Evolutionary conservation across 2,113 vertebrate species (phyloP).

Genomic region (Amazona vittata): DNA sequence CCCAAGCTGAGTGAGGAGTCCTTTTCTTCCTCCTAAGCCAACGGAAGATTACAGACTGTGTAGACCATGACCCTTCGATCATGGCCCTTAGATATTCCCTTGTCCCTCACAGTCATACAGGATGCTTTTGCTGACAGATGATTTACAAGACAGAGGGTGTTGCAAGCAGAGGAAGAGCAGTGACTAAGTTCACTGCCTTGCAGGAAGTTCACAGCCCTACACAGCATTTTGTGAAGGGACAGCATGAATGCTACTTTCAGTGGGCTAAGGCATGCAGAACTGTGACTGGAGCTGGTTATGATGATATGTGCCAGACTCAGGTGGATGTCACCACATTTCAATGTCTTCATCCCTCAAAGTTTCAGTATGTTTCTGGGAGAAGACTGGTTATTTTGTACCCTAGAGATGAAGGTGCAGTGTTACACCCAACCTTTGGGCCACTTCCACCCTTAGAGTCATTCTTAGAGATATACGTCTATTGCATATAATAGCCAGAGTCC

Average conservation of each 20-base stretch:
- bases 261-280: not conserved
- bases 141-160: not conserved
- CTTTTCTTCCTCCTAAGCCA: not conserved
- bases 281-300: not conserved
- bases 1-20: slow-evolving; percentile 10
- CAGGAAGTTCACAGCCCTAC: not conserved
- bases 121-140: slow-evolving; percentile 25
- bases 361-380: not conserved
- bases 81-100: not conserved
- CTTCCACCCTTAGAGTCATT: not conserved
- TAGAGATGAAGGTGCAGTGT: not conserved
- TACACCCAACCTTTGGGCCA: not conserved
- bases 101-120: not conserved
- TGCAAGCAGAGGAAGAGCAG: not conserved
- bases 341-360: not conserved
- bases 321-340: not conserved
- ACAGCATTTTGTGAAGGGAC: not conserved
- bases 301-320: not conserved
- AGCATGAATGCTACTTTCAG: not conserved
- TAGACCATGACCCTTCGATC: slow-evolving; percentile 5
- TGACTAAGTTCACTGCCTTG: not conserved
- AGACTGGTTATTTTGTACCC: not conserved
- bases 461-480: not conserved
- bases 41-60: not conserved
- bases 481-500: not conserved